Evolutionary conservation across 2,888 invertebrate species (phyloP), one percentile per base, ranked within the genome.

Genomic region (Omphaloscelis lunosa): DNA sequence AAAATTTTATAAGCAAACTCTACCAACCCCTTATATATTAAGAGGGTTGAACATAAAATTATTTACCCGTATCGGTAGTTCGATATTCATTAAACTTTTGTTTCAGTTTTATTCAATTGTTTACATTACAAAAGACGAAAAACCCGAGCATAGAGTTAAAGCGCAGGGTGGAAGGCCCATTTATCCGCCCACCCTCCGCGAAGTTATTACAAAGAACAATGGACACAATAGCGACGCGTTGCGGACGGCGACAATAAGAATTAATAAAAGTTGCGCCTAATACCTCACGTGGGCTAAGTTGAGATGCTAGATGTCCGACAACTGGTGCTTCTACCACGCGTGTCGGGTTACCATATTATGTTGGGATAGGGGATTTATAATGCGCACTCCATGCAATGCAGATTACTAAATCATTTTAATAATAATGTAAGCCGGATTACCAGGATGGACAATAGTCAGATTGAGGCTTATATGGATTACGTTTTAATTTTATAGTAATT

Each of bases 231-330:
- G 77, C 74, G 41, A 76, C 66, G 65, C 61, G 27, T 67, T 58
- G 59, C 41, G 39, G 58, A 71, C 68, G 63, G 41, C 53, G 72
- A 82, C 84, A 77, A 78, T 80, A 85, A 84, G 78, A 83, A 86
- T 87, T 86, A 84, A 89, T 86, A 87, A 86, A 89, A 88, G 81
- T 88, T 83, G 63, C 48, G 29, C 73, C 80, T 87, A 88, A 87
- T 87, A 87, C 83, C 80, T 86, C 85, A 78, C 62, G 79, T 86
- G 58, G 74, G 69, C 62, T 61, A 80, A 68, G 83, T 82, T 74
- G 17, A 23, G 48, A 72, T 75, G 65, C 70, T 67, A 70, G 65
- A 53, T 53, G 80, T 39, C 41, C 63, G 66, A 75, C 80, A 58
- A 69, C 73, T 77, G 63, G 63, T 48, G 77, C 72, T 45, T 48